phyloP scores from a whole-genome alignment of 2,888 invertebrate genomes.

The Meghimatium bilineatum region DNA sequence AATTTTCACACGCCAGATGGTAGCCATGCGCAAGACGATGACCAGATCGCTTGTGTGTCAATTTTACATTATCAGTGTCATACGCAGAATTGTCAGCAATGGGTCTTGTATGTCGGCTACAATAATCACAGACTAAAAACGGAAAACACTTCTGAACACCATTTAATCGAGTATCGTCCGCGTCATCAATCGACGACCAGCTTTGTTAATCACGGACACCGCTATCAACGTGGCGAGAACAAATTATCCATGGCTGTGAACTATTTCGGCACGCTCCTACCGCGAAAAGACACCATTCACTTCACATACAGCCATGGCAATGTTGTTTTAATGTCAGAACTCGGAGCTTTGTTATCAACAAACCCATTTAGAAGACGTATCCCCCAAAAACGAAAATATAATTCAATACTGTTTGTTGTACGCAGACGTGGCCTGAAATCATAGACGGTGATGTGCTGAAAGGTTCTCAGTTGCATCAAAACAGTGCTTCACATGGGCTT shows the following conservation, averaged over 20 bases:
- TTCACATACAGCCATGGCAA: background rate
- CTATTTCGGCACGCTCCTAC: slow-evolving; percentile 44
- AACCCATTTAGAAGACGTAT: background rate
- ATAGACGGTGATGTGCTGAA: background rate
- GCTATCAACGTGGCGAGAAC: slow-evolving; percentile 13
- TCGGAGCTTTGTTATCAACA: background rate
- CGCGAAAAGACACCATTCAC: background rate
- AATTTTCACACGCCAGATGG: slow-evolving; percentile 41
- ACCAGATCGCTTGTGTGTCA: background rate
- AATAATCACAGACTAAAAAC: slow-evolving; percentile 19
- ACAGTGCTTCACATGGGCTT: background rate
- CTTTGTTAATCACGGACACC: slow-evolving; percentile 14
- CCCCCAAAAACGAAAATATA: background rate
- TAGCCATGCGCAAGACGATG: slow-evolving; percentile 16
- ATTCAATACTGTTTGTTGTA: background rate
- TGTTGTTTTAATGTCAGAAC: slow-evolving; percentile 13
- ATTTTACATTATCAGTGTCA: background rate
- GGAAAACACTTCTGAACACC: background rate
- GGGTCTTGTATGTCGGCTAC: background rate
- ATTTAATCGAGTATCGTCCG: slow-evolving; percentile 24
- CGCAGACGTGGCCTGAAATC: background rate
- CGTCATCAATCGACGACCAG: slow-evolving; percentile 35
- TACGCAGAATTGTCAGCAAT: background rate
- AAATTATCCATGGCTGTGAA: slow-evolving; percentile 38
- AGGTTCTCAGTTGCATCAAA: background rate